These are phyloP conservation scores for Agrochola macilenta DNA, from an alignment of 2,888 invertebrate genomes.

Conservation along the genomic window DNA sequence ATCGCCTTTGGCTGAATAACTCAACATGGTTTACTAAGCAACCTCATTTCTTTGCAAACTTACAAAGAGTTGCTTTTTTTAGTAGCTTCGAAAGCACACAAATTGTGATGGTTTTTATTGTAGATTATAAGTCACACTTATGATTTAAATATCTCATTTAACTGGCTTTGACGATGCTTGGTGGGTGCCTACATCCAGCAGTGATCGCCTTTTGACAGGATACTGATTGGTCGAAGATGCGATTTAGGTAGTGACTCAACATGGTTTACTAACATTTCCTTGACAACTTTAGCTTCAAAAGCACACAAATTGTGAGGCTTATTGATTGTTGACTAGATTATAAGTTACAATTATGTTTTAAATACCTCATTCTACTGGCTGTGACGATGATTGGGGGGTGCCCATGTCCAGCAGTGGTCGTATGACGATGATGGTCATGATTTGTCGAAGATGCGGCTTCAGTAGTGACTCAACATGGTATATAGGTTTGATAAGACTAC, in stretches of 20 bases:
- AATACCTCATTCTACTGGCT: background rate
- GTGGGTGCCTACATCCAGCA: too few relatives aligned
- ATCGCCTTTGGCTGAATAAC: too few relatives aligned
- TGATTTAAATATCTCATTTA: background rate
- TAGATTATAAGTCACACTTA: background rate
- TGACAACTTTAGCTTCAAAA: constrained; percentile 32
- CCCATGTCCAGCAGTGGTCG: too few relatives aligned
- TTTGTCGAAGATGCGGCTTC: too few relatives aligned
- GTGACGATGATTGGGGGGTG: too few relatives aligned
- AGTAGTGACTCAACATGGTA: background rate
- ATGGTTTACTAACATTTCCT: constrained; percentile 35
- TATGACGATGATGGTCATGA: too few relatives aligned
- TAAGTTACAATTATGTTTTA: background rate
- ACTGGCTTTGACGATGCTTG: too few relatives aligned
- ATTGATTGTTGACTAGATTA: constrained; percentile 1
- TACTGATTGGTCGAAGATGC: too few relatives aligned
- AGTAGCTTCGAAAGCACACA: background rate
- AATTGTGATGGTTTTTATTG: constrained; percentile 13
- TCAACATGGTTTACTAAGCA: too few relatives aligned
- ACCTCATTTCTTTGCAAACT: constrained; percentile 48
- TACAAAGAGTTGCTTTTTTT: constrained; percentile 28
- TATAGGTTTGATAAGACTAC: background rate
- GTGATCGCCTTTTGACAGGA: too few relatives aligned
- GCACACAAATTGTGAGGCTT: constrained; percentile 1
- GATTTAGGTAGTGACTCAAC: background rate